These are phyloP conservation scores for Passer montanus DNA, from an alignment of 2,113 vertebrate species.

Conservation along the genomic window DNA sequence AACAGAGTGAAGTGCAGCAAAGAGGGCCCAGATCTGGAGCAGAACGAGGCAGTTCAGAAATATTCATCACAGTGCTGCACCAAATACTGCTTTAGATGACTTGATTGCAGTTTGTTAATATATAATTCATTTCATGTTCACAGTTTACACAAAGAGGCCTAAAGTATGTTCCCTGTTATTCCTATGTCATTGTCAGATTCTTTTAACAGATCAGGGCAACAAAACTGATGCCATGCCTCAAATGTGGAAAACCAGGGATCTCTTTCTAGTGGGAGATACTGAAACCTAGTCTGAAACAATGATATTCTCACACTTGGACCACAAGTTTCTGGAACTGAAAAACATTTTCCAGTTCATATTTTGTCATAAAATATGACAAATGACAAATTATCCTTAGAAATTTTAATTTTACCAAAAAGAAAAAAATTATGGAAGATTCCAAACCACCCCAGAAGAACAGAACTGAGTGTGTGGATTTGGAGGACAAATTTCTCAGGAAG, in stretches of 20 bases:
- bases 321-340: background rate
- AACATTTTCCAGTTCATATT: background rate
- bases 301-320: background rate
- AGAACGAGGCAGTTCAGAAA: background rate
- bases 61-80: background rate
- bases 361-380: background rate
- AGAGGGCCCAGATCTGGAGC: background rate
- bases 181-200: background rate
- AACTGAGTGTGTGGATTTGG: background rate
- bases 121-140: background rate
- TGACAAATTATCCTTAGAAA: background rate
- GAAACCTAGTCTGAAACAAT: background rate
- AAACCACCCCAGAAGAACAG: background rate
- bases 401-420: background rate
- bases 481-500: background rate
- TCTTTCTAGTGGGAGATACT: background rate
- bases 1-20: background rate
- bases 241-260: background rate
- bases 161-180: background rate
- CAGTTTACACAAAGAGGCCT: background rate
- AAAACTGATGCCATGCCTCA: background rate
- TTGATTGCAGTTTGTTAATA: background rate
- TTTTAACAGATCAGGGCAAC: background rate
- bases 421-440: background rate
- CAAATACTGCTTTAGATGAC: background rate